phyloP scores from a whole-genome alignment of 2,113 vertebrate species.

The Nettapus auritus region DNA sequence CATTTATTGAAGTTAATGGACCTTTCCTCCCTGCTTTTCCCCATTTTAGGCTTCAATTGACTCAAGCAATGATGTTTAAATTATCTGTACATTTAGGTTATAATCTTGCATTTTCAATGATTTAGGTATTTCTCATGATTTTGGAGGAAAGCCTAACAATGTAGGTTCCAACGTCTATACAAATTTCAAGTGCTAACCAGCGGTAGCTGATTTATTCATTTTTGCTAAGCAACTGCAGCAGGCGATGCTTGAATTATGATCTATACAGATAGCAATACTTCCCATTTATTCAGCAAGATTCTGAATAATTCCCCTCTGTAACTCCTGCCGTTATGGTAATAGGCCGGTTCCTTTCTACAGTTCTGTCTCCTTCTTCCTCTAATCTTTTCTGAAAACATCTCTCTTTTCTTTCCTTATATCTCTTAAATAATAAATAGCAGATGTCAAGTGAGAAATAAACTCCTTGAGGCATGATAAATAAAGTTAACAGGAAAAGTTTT shows the following conservation, averaged over 20 bases:
- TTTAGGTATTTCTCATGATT: background rate
- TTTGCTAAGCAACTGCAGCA: background rate
- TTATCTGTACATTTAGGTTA: background rate
- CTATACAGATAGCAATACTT: background rate
- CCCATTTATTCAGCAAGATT: background rate
- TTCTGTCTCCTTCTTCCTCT: slow-evolving; percentile 8
- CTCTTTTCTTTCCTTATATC: background rate
- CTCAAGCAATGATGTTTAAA: background rate
- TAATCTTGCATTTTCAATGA: background rate
- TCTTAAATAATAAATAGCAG: slow-evolving; percentile 39
- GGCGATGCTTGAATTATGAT: background rate
- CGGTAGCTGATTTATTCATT: background rate
- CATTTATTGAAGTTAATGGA: background rate
- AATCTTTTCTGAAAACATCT: background rate
- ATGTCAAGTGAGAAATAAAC: background rate
- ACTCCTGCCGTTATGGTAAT: background rate
- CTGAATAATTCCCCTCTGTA: background rate
- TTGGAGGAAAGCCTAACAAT: background rate
- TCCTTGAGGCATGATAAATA: background rate
- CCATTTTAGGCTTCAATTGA: background rate
- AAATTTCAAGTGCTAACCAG: background rate
- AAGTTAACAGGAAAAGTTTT: slow-evolving; percentile 7
- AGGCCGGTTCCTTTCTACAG: background rate
- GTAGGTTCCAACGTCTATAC: background rate
- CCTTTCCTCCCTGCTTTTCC: accelerated